Conservation (phyloP, 2,888 invertebrate species). For the Beris chalybata region DNA sequence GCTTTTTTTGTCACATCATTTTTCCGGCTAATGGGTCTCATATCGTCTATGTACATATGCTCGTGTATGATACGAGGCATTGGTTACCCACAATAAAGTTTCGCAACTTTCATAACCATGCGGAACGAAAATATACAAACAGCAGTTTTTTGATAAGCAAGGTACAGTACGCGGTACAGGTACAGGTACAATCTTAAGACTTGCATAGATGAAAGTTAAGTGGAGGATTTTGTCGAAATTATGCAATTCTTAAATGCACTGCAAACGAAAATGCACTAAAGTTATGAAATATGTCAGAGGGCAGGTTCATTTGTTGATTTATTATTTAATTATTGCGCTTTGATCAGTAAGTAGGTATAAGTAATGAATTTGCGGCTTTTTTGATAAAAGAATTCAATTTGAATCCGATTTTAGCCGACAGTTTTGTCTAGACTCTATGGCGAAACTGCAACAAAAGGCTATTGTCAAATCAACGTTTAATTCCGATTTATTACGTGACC, state of each 20-base stretch:
- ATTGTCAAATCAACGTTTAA: too few species aligned
- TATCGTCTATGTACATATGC: too few species aligned
- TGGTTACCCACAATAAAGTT: neutral
- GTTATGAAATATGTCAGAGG: slow-evolving; percentile 30
- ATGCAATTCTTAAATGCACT: slow-evolving; percentile 24
- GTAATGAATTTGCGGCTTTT: neutral
- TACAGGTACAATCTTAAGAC: slow-evolving; percentile 22
- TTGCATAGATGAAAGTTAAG: slow-evolving; percentile 25
- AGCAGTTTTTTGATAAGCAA: slow-evolving; percentile 4
- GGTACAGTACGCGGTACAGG: too few species aligned
- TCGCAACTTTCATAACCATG: slow-evolving; percentile 30
- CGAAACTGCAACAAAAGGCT: too few species aligned
- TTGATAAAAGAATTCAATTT: too few species aligned
- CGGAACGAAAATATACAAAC: slow-evolving; percentile 26
- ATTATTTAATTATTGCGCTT: slow-evolving; percentile 23
- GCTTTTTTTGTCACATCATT: too few species aligned
- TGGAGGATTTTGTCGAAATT: slow-evolving; percentile 28
- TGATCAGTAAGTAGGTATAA: slow-evolving; percentile 11
- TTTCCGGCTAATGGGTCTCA: too few species aligned
- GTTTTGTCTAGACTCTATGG: too few species aligned
- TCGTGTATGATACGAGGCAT: too few species aligned
- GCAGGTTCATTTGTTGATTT: slow-evolving; percentile 29
- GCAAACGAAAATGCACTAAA: slow-evolving; percentile 17
- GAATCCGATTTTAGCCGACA: too few species aligned
- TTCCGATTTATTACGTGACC: too few species aligned